Evolutionary conservation across 2,888 invertebrate species (phyloP).

Genomic region (Drosophila formosana): DNA sequence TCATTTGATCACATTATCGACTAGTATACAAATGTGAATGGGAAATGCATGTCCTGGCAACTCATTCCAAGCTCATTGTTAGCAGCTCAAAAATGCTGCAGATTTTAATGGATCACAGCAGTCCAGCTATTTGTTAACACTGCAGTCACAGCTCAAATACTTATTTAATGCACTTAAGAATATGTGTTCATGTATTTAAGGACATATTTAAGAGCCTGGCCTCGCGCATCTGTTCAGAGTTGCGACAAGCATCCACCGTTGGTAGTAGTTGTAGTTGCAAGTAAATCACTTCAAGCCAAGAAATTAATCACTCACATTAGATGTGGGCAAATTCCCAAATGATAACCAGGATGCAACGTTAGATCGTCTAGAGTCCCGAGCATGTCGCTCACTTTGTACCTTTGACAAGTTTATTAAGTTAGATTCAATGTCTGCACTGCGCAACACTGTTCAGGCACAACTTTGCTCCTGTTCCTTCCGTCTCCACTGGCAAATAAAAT

Average conservation of each 20-base stretch:
- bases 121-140: too few relatives aligned
- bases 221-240: conserved; percentile 41
- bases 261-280: conserved; percentile 54
- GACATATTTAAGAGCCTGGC: neutral
- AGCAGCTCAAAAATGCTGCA: too few relatives aligned
- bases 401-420: conserved; percentile 79
- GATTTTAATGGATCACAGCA: too few relatives aligned
- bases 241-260: conserved; percentile 63
- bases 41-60: too few relatives aligned
- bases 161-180: too few relatives aligned
- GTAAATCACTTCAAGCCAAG: conserved; percentile 77
- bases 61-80: too few relatives aligned
- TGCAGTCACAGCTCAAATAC: too few relatives aligned
- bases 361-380: conserved; percentile 52
- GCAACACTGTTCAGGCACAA: conserved; percentile 14
- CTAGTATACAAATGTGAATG: too few relatives aligned
- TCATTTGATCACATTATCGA: too few relatives aligned
- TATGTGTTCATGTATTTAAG: too few relatives aligned
- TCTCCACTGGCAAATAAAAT: conserved; percentile 69
- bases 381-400: conserved; percentile 76
- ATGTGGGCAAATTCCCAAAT: conserved; percentile 64
- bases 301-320: conserved; percentile 76
- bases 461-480: conserved; percentile 8
- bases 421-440: conserved; percentile 60
- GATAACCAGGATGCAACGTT: conserved; percentile 66